Percentiles rank a stretch among this genome's conserved stretches.
Conservation (phyloP, 2,888 invertebrate genomes). For the Fragum sueziense region DNA sequence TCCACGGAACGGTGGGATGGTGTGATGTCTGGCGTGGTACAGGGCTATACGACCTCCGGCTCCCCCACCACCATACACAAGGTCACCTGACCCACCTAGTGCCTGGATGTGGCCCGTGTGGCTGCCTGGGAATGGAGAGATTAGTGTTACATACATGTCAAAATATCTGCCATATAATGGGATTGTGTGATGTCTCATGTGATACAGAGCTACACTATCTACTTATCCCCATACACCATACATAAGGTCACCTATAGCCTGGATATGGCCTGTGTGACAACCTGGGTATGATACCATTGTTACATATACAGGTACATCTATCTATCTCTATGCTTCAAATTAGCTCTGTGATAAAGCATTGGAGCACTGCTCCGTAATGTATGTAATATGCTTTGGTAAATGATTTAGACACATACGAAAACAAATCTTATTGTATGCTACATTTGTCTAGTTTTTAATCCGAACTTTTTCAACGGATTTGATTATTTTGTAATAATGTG, state of each 20-base stretch:
- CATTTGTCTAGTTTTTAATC: no score
- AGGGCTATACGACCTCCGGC: slow-evolving; percentile 72
- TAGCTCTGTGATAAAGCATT: no score
- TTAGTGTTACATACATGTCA: no score
- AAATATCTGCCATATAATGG: slow-evolving; percentile 59
- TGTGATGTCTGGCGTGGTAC: slow-evolving; percentile 65
- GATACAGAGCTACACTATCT: slow-evolving; percentile 71
- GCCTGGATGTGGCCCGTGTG: slow-evolving; percentile 73
- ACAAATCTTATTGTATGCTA: no score
- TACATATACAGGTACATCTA: no score
- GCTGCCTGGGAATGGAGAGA: slow-evolving; percentile 61
- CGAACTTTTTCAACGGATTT: no score
- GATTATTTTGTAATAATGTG: no score
- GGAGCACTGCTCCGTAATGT: no score
- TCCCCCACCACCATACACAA: slow-evolving; percentile 66
- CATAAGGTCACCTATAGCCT: slow-evolving; percentile 61
- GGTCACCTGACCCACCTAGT: slow-evolving; percentile 68
- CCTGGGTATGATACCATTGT: no score
- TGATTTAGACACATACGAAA: no score
- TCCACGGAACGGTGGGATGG: slow-evolving; percentile 68
- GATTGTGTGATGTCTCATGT: slow-evolving; percentile 62
- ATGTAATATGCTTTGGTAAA: no score
- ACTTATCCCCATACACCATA: slow-evolving; percentile 71
- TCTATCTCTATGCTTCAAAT: no score
- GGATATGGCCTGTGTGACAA: slow-evolving; percentile 73